Evolutionary conservation across 2,888 invertebrate genomes (phyloP).

Genomic region (Agrotis segetum): DNA sequence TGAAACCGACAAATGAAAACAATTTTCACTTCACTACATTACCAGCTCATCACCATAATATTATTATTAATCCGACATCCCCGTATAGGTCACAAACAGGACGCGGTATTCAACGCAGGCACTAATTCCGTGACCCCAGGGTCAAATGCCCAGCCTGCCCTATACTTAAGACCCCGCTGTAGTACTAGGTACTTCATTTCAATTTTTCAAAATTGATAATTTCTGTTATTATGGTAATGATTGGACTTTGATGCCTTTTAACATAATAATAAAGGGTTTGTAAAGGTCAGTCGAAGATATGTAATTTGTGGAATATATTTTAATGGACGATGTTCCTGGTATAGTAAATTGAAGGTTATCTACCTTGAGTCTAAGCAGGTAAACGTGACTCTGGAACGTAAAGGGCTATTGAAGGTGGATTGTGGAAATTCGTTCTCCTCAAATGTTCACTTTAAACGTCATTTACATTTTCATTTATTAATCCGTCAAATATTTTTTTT

Average conservation of each 20-base stretch:
- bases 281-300: slow-evolving; percentile 35
- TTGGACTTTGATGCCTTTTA: slow-evolving; percentile 29
- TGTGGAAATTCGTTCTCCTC: too few species aligned
- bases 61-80: slow-evolving; percentile 29
- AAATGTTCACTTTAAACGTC: too few species aligned
- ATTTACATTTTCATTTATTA: too few species aligned
- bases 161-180: slow-evolving; percentile 55
- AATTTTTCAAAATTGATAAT: slow-evolving; percentile 58
- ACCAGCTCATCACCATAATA: slow-evolving; percentile 18
- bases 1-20: neutral
- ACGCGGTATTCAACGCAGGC: slow-evolving; percentile 35
- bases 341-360: slow-evolving; percentile 1
- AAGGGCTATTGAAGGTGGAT: too few species aligned
- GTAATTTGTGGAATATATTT: slow-evolving; percentile 48
- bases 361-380: too few species aligned
- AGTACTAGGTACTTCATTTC: slow-evolving; percentile 32
- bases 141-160: slow-evolving; percentile 56
- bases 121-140: slow-evolving; percentile 66
- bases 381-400: too few species aligned
- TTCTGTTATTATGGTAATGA: slow-evolving; percentile 52
- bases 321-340: slow-evolving; percentile 25
- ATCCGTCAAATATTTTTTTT: too few species aligned
- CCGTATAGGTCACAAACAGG: slow-evolving; percentile 53
- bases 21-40: slow-evolving; percentile 9
- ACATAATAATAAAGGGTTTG: slow-evolving; percentile 34